Conservation (phyloP, 2,113 vertebrate genomes). For the Halichoeres trimaculatus region DNA sequence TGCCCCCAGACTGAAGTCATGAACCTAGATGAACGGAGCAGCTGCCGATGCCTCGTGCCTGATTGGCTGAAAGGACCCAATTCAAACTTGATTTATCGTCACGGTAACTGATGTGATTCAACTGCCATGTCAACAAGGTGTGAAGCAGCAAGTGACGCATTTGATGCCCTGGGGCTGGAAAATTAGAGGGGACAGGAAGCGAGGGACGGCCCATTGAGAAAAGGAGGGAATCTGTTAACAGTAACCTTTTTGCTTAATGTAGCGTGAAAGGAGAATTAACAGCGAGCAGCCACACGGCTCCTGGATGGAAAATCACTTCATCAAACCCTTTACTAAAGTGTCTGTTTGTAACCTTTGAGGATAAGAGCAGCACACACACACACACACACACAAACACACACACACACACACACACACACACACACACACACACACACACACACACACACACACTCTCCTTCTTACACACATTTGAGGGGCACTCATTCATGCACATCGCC, state of each 20-base stretch:
- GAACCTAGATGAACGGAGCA: slow-evolving; percentile 14
- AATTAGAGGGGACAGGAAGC: slow-evolving; percentile 78
- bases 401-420: slow-evolving; percentile 35
- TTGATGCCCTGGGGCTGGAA: slow-evolving; percentile 79
- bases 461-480: slow-evolving; percentile 35
- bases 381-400: slow-evolving; percentile 34
- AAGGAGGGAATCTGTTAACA: slow-evolving; percentile 82
- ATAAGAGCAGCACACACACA: slow-evolving; percentile 62
- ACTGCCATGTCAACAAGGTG: slow-evolving; percentile 68
- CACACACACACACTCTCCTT: no score
- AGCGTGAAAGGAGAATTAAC: slow-evolving; percentile 79
- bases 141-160: slow-evolving; percentile 76
- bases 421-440: slow-evolving; percentile 25
- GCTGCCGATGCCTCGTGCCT: slow-evolving; percentile 16
- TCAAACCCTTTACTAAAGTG: slow-evolving; percentile 75
- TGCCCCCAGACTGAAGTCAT: slow-evolving; percentile 35
- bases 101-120: slow-evolving; percentile 61
- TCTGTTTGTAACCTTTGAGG: slow-evolving; percentile 71
- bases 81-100: slow-evolving; percentile 60
- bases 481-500: slow-evolving; percentile 55
- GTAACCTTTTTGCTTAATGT: slow-evolving; percentile 86
- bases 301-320: slow-evolving; percentile 85
- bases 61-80: slow-evolving; percentile 54
- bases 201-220: slow-evolving; percentile 80
- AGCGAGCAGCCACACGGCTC: slow-evolving; percentile 64